Evolutionary conservation across 2,888 invertebrate genomes (phyloP), one percentile per base, ranked within the genome.

Genomic region (Sarcophaga caerulescens): DNA sequence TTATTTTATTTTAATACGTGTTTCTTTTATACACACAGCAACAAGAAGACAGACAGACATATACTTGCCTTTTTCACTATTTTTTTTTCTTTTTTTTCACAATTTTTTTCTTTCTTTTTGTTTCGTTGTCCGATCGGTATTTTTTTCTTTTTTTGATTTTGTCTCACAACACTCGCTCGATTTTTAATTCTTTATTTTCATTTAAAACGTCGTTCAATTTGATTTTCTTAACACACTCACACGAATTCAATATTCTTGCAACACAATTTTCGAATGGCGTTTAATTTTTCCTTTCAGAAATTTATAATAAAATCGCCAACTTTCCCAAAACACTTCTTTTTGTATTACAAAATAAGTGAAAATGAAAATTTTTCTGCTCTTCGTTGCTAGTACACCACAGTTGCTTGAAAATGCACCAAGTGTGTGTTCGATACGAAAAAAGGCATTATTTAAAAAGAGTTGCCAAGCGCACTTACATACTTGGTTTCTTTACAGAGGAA

Each of bases 321-420:
- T 65, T 62, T 65, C 71, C 62, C 60, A 52, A 52, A 52, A 75
- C 79, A 62, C 71, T 80, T 74, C 59, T 81, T 81, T 84, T 85
- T 80, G 74, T 80, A 63, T 85, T 81, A 81, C 76, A 85, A 85
- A 85, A 84, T 81, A 68, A 83, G 59, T 65, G 73, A 70, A 82
- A 82, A 83, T 81, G 81, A 76, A 66, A 62, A 73, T 78, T 63
- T 63, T 63, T 57, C 11, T 45, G 52, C 14, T 17, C 19, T 57
- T 62, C 21, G 25, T 69, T 69, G 79, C 63, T 84, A 35, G 57
- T 57, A n/a, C 75, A 65, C 35, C 19, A 63, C 45, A 62, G 75
- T 76, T 75, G 63, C 2, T 19, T 45, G 6, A 23, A 45, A 63
- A 63, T 52, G 52, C 14, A 52, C 17, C 2, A 0, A 14, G 1